phyloP scores from a whole-genome alignment of 2,797 vertebrate genomes.

The Rhadinocentrus ornatus region DNA sequence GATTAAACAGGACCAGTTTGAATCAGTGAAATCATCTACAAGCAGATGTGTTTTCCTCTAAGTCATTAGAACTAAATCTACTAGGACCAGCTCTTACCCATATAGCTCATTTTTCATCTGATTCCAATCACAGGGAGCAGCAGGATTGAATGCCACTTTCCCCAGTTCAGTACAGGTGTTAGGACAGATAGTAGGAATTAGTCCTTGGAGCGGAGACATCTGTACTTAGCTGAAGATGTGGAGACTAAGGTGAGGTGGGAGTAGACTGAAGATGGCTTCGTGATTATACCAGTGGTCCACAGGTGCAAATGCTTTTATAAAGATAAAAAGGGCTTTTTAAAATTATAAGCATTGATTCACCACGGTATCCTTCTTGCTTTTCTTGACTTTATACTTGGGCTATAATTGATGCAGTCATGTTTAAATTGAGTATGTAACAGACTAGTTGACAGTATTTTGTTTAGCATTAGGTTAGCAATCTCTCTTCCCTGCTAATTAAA shows the following conservation, averaged over 20 bases:
- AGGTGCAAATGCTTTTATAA: neutral
- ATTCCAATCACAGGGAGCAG: neutral
- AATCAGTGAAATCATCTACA: slow-evolving; percentile 1
- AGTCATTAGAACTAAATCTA: neutral
- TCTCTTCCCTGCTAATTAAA: no score
- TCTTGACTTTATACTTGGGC: no score
- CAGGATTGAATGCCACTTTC: neutral
- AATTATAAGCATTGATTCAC: no score
- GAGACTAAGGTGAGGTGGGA: neutral
- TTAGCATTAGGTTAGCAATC: no score
- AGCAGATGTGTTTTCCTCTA: neutral
- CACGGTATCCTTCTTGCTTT: no score
- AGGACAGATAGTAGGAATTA: neutral
- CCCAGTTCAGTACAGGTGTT: neutral
- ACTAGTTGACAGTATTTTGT: no score
- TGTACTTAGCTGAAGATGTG: neutral
- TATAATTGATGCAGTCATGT: neutral
- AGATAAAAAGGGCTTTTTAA: neutral
- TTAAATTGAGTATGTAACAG: no score
- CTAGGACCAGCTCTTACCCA: neutral
- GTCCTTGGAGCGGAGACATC: neutral
- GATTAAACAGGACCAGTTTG: neutral
- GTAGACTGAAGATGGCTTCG: neutral
- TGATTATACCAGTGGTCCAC: neutral
- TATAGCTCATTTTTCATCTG: neutral